Base-by-base conservation (phyloP, 2,888 invertebrate species). In the Quadroppia sp. region DNA sequence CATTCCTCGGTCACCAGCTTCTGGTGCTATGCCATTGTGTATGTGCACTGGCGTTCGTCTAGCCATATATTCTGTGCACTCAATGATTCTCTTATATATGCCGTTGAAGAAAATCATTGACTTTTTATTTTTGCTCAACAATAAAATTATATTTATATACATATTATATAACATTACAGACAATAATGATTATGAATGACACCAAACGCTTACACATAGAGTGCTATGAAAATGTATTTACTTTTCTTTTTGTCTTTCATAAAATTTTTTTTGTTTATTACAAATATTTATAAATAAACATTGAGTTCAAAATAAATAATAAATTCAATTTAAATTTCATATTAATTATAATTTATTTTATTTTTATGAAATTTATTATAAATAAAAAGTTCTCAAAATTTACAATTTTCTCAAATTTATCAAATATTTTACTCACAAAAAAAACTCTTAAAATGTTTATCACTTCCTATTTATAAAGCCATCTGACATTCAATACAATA, bases 121-220 rank as follows among this genome's bases (percentile, higher is more conserved):
- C 20, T n/a, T 20, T 23, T 6, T 20, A 2, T 50, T n/a, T 45
- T 1, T 20, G 20, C 50, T n/a, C 50, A 20, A 50, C 50, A 45
- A 11, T n/a, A n/a, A 2, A 15, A 11, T 50, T 50, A 50, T 23
- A 50, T 50, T 50, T 50, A 50, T 50, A 50, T 50, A n/a, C 50
- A 50, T 50, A 50, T 50, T 50, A 50, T 50, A 50, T 50, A 50
- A 9, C 13, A 40, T 40, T n/a, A n/a, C n/a, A n/a, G n/a, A 40
- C 13, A 9, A n/a, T 50, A 50, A 50, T 50, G n/a, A 50, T 50
- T 50, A 50, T 50, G 20, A 50, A 50, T 50, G n/a, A 20, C 50
- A 50, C 20, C 50, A 50, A n/a, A 23, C 20, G n/a, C n/a, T 50
- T 23, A 20, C 20, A 50, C 20, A 50, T 11, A 45, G 2, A n/a